Evolutionary conservation across 2,888 invertebrate species (phyloP).

Genomic region (Gymnocheta viridis): DNA sequence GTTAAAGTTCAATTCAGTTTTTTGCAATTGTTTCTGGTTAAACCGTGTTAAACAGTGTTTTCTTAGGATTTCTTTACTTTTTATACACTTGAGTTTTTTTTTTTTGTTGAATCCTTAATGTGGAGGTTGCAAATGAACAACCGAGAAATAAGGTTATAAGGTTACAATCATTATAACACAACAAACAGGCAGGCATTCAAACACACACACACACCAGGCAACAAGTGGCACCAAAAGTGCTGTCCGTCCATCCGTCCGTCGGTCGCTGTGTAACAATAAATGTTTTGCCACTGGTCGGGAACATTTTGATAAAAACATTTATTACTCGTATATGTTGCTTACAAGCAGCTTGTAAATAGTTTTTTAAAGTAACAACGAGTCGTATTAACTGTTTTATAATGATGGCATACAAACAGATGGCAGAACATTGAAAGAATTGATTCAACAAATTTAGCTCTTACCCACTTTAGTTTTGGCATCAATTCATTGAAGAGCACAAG

Average conservation of each 20-base stretch:
- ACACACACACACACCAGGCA: not conserved
- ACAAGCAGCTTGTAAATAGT: not conserved
- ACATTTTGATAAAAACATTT: constrained; percentile 38
- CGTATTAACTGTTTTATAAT: constrained; percentile 30
- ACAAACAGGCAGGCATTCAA: constrained; percentile 18
- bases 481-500: not conserved
- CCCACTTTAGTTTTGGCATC: not conserved
- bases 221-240: constrained; percentile 20
- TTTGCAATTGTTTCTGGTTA: constrained; percentile 23
- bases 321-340: constrained; percentile 12
- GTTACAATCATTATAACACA: constrained; percentile 70
- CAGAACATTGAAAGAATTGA: constrained; percentile 15
- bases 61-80: constrained; percentile 59
- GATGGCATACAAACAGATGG: constrained; percentile 3
- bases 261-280: constrained; percentile 46
- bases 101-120: constrained; percentile 24
- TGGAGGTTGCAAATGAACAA: constrained; percentile 2
- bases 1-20: constrained; percentile 30
- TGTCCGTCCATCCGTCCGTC: constrained; percentile 49
- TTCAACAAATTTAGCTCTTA: not conserved
- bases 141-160: constrained; percentile 73
- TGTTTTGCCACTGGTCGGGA: constrained; percentile 54
- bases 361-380: constrained; percentile 4
- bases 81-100: constrained; percentile 59
- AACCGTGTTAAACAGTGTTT: constrained; percentile 51